These are phyloP conservation scores for Anarhynchus alexandrinus DNA, from an alignment of 2,113 vertebrate genomes.

Conservation along the genomic window DNA sequence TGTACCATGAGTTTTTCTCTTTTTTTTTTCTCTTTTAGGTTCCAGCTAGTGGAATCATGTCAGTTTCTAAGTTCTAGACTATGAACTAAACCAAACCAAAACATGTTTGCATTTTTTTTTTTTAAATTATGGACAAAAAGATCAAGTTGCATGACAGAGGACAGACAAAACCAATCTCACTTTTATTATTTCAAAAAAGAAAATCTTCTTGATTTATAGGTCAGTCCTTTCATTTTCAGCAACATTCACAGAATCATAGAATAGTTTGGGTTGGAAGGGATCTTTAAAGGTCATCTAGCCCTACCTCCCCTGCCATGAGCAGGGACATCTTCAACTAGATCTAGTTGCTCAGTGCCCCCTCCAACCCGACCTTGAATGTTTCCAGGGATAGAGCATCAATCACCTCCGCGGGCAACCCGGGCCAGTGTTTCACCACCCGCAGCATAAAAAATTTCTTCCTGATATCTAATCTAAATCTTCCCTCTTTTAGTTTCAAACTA, in stretches of 20 bases:
- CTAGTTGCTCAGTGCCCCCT: neutral
- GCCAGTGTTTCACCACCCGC: neutral
- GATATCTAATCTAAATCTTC: neutral
- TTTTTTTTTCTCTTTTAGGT: neutral
- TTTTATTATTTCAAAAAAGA: neutral
- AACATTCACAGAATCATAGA: neutral
- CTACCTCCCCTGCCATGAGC: neutral
- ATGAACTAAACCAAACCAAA: neutral
- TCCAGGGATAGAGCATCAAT: neutral
- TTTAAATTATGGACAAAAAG: neutral
- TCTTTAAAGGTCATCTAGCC: neutral
- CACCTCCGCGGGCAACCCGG: neutral
- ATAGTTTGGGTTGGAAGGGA: neutral
- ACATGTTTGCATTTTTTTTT: neutral
- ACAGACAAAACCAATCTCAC: fast-evolving
- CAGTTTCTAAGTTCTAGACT: neutral
- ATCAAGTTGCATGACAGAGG: neutral
- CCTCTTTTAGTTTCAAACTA: neutral
- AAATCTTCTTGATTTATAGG: neutral
- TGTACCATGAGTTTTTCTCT: neutral
- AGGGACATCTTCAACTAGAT: neutral
- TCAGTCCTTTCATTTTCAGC: neutral
- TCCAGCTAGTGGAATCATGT: neutral
- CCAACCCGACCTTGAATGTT: neutral
- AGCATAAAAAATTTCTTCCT: neutral